phyloP scores from a whole-genome alignment of 2,888 invertebrate species.

The Ormyrus labotus region DNA sequence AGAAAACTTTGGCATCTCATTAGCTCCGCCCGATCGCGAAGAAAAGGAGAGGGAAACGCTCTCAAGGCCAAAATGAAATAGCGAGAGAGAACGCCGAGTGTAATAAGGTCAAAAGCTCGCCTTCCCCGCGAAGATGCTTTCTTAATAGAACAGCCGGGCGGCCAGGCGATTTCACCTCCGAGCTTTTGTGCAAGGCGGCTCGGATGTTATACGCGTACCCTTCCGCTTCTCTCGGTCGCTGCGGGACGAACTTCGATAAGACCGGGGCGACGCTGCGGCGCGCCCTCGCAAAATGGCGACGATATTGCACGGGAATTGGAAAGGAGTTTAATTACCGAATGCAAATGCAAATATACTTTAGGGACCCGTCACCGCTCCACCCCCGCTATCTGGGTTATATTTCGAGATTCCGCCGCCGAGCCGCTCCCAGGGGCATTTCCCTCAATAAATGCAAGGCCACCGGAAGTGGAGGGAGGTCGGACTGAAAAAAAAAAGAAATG shows the following conservation, averaged over 20 bases:
- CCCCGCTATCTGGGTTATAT: conserved; percentile 42
- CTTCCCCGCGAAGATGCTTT: neutral
- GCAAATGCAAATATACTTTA: conserved; percentile 72
- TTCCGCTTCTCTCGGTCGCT: conserved; percentile 52
- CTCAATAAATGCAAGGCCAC: conserved; percentile 34
- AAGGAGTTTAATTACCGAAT: conserved; percentile 70
- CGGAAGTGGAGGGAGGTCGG: neutral
- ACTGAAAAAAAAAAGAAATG: too few relatives aligned
- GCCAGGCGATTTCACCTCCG: neutral
- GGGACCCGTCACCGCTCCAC: conserved; percentile 56
- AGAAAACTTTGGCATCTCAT: too few relatives aligned
- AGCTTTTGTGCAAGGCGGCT: too few relatives aligned
- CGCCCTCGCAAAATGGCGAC: conserved; percentile 36
- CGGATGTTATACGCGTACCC: neutral
- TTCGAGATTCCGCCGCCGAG: conserved; percentile 29
- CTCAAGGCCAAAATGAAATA: too few relatives aligned
- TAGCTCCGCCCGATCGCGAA: too few relatives aligned
- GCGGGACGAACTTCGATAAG: conserved; percentile 64
- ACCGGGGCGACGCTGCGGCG: conserved; percentile 48
- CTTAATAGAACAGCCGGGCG: neutral
- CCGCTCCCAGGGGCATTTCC: conserved; percentile 45
- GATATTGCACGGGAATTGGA: conserved; percentile 58
- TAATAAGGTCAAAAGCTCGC: neutral
- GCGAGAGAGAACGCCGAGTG: too few relatives aligned
- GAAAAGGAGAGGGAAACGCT: too few relatives aligned